Evolutionary conservation across 2,888 invertebrate species (phyloP), one percentile per base, ranked within the genome.

Genomic region (Anoncus sp.): DNA sequence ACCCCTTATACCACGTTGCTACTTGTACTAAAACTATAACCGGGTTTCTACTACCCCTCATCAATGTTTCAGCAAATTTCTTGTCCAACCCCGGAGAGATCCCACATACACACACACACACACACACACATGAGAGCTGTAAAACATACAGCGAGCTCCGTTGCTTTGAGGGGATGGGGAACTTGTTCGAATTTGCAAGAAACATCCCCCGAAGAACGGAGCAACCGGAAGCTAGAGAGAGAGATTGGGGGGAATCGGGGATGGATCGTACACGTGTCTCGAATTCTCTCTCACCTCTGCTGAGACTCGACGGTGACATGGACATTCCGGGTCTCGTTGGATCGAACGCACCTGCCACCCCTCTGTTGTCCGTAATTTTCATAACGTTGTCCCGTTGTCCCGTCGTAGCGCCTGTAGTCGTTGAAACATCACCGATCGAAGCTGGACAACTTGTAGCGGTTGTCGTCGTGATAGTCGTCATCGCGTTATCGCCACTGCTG

Each of bases 231-330:
- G 66, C 38, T 43, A 31, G 45, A 16, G 20, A 49, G 66, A 67
- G 47, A 43, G 47, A 55, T 62, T 24, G 47, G 55, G 47, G 55
- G 57, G 43, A 18, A 2, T 31, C 6, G 18, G 45, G 16, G 38
- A 27, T 43, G 31, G 57, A 35, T 55, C 53, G 72, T 62, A 53
- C 53, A 53, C 14, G 49, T 51, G 51, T 43, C 24, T 53, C 51
- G 71, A 79, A 57, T 47, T 35, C 47, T 55, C 16, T 85, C 94
- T 94, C 93, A 96, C 97, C 97, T 94, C 96, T 94, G 92, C 94
- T 93, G 90, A 94, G 93, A 91, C 95, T 95, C 88, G 95, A 94
- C 83, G 97, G 97, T 86, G 97, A 97, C 91, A 93, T 91, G 82
- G 94, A 93, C 87, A 92, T 89, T 83, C 87, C 89, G 14, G 91